Evolutionary conservation across 2,113 vertebrate species (phyloP), one percentile per base, ranked within the genome.

Genomic region (Delphinus delphis): DNA sequence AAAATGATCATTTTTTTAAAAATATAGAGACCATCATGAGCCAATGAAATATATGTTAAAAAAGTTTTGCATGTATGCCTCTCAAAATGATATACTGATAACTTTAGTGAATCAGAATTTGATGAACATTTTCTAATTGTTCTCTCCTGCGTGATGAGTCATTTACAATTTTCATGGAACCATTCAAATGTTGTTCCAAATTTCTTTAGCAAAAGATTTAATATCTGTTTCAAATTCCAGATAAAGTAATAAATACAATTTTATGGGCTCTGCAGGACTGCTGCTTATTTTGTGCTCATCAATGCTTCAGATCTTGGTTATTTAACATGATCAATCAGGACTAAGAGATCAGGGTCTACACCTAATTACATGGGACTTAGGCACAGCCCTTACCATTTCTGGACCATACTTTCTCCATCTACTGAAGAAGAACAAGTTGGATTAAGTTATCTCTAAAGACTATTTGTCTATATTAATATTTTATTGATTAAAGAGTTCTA

Each of bases 151-250:
- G 33, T 47, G 36, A 77, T 41, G 4, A 74, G 14, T n/a, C 25
- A 80, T 88, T 80, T 76, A 90, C 7, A 90, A 60, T 55, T 87
- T 88, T 58, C 71, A 63, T 50, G 73, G 17, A 79, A 95, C 89
- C 31, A 85, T 70, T 82, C 18, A 93, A 91, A 86, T 87, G 58
- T 13, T 77, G 6, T 77, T 94, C 44, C 47, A 88, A 74, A 80
- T 94, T 81, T 96, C 36, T 65, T 94, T 76, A 93, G 58, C 50
- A 74, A 38, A 67, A 94, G 21, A 80, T 23, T 76, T 80, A 81
- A 76, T 73, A 85, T 71, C 62, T 83, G 7, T 41, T 84, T 91
- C 50, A 88, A 90, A 95, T 88, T 94, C 14, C 31, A 80, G 79
- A 68, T 41, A 84, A 95, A 77, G 21, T 60, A 87, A 63, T 82